Percentiles rank a stretch among this genome's conserved stretches.
Evolutionary conservation across 2,113 vertebrate genomes (phyloP).

Genomic region (Psephotus haematonotus): DNA sequence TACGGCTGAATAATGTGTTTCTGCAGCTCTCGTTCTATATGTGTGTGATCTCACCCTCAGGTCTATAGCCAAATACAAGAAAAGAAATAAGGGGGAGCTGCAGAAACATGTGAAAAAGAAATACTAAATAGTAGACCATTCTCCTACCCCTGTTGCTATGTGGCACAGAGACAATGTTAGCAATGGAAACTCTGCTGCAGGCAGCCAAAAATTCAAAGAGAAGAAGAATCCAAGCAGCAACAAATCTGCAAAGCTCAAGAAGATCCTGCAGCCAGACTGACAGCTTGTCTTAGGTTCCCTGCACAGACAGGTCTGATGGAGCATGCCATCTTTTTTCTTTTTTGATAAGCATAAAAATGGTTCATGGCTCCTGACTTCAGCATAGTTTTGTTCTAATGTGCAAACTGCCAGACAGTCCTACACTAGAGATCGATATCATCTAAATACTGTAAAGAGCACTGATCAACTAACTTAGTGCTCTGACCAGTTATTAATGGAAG

Average conservation of each 20-base stretch:
- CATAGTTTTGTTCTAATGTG: neutral
- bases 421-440: neutral
- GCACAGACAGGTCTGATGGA: neutral
- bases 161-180: neutral
- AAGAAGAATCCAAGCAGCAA: neutral
- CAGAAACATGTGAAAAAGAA: constrained; percentile 45
- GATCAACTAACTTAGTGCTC: constrained; percentile 5
- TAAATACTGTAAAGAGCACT: neutral
- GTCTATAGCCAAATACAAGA: constrained; percentile 33
- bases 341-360: neutral
- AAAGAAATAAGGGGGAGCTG: constrained; percentile 30
- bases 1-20: neutral
- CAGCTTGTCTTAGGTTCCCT: neutral
- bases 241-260: neutral
- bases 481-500: constrained; percentile 39
- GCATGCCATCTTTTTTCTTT: neutral
- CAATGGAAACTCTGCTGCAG: constrained; percentile 42
- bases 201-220: constrained; percentile 9
- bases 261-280: neutral
- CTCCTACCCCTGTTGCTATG: neutral
- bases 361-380: neutral
- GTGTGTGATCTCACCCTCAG: constrained; percentile 49
- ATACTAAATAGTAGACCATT: neutral
- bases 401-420: neutral
- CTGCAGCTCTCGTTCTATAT: constrained; percentile 4